Evolutionary conservation across 2,888 invertebrate species (phyloP), one percentile per base, ranked within the genome.

Genomic region (Drosophila neonasuta): DNA sequence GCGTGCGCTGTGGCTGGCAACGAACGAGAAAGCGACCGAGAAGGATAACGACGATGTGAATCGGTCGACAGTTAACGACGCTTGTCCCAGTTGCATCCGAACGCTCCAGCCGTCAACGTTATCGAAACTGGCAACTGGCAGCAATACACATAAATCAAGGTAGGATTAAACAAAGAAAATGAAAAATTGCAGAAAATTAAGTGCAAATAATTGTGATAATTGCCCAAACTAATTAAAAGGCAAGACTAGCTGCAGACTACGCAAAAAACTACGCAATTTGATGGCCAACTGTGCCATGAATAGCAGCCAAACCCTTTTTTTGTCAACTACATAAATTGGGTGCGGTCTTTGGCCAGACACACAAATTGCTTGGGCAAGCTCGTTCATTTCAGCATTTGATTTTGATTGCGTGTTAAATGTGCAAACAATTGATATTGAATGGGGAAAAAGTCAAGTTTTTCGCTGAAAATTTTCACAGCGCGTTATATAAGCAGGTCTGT

Each of bases 1-100:
- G 46, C 49, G 58, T 54, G 59, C 55, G 68, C 39, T 50, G 60
- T 52, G 68, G 66, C 41, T 63, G 68, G 36, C 36, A 11, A 36
- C 36, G 36, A 36, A 56, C 52, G 68, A 63, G 59, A 51, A 44
- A 70, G 61, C 56, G 57, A 55, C 46, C 77, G 55, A 79, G 64
- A 70, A 77, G 69, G 74, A 70, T 78, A 69, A 56, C 64, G 62
- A 70, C 75, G 74, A 61, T 70, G 72, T 76, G 75, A 69, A 82
- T 45, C 67, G 79, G 68, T 65, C 81, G 84, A 68, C 84, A 78
- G 80, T 88, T 82, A 82, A 88, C 88, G 84, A 83, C 84, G 79
- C 75, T 71, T 69, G 80, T 74, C 77, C 88, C 73, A 89, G 89
- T 89, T 89, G 88, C 89, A 89, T 89, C 89, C 85, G 89, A 89